These are phyloP conservation scores for Sturmia bella DNA, from an alignment of 2,888 invertebrate genomes.

Conservation along the genomic window DNA sequence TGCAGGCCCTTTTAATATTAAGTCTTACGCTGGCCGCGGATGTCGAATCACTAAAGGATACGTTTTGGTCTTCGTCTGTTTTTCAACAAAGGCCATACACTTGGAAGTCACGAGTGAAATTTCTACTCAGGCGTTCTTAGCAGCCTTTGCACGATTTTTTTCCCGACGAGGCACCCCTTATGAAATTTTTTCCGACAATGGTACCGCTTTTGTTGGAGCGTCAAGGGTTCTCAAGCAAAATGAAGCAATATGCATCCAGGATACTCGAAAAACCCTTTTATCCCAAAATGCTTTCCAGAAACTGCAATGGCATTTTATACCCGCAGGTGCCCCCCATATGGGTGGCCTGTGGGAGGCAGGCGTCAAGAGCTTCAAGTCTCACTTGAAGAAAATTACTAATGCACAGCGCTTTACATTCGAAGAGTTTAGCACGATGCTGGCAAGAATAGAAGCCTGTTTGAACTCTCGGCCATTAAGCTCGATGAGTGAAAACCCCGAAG, in stretches of 20 bases:
- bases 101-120: conserved; percentile 42
- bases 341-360: conserved; percentile 14
- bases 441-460: conserved; percentile 40
- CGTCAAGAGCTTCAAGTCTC: background rate
- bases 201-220: conserved; percentile 2
- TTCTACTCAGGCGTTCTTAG: conserved; percentile 56
- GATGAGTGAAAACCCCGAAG: conserved; percentile 29
- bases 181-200: background rate
- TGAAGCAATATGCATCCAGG: background rate
- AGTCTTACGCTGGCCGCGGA: background rate
- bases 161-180: background rate
- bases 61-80: conserved; percentile 2
- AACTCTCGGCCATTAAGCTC: conserved; percentile 28
- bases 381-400: conserved; percentile 5
- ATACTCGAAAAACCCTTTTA: background rate
- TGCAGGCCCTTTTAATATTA: conserved; percentile 6
- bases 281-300: background rate
- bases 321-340: conserved; percentile 21
- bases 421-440: conserved; percentile 26
- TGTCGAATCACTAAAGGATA: background rate
- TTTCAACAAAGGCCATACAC: conserved; percentile 6
- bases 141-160: conserved; percentile 57
- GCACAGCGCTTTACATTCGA: conserved; percentile 22
- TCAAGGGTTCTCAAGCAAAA: background rate
- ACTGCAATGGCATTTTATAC: conserved; percentile 20